Evolutionary conservation across 2,888 invertebrate genomes (phyloP).

Genomic region (Idaea aversata): DNA sequence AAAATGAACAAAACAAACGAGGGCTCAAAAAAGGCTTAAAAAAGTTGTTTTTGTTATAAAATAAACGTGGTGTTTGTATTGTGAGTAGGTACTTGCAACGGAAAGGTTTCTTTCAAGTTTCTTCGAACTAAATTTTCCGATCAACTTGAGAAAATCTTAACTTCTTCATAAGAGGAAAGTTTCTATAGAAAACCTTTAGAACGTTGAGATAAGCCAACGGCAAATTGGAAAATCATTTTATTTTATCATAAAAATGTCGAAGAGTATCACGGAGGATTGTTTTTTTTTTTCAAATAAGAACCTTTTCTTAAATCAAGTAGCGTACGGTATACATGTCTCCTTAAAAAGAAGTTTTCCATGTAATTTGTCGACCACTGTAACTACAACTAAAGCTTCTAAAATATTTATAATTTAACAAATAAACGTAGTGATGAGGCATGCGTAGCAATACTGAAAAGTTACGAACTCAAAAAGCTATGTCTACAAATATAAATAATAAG

Average conservation of each 20-base stretch:
- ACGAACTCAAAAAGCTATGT: background rate
- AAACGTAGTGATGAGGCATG: slow-evolving; percentile 53
- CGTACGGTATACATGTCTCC: background rate
- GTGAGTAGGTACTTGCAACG: too few species aligned
- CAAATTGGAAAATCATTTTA: background rate
- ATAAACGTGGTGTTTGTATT: too few species aligned
- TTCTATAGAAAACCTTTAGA: background rate
- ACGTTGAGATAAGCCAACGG: slow-evolving; percentile 1
- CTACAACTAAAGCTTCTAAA: background rate
- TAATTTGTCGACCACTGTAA: background rate
- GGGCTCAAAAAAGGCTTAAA: too few species aligned
- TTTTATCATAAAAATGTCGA: background rate
- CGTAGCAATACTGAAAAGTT: slow-evolving; percentile 45
- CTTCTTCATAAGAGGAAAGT: background rate
- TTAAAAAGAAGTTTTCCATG: background rate
- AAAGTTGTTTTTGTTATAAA: too few species aligned
- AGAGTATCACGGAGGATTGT: background rate
- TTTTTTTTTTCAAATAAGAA: background rate
- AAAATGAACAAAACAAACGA: too few species aligned
- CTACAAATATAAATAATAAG: background rate
- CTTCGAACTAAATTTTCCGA: background rate
- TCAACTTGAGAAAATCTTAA: background rate
- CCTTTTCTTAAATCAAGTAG: too few species aligned
- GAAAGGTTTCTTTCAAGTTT: background rate
- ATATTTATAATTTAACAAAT: slow-evolving; percentile 33